A percentile compares a stretch with the other conserved stretches of the same genome.
Evolutionary conservation across 2,797 vertebrate genomes (phyloP).

Genomic region (Pseudochirops corinnae): DNA sequence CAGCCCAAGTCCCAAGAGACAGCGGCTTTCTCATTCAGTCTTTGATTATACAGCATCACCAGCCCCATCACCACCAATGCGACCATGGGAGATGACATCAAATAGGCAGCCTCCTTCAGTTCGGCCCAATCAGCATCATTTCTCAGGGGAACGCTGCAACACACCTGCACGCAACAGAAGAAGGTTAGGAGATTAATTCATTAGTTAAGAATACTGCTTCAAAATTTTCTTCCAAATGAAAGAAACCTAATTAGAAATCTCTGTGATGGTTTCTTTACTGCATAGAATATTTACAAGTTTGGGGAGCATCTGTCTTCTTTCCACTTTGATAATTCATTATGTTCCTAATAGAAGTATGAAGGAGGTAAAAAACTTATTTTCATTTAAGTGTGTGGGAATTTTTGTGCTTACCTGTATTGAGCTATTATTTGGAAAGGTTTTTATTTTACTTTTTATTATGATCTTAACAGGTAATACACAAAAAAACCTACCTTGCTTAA

Average conservation of each 20-base stretch:
- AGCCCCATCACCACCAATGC: constrained; percentile 96
- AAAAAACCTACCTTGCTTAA: not conserved
- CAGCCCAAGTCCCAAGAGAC: constrained; percentile 97
- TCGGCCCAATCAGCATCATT: constrained; percentile 89
- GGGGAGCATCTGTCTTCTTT: not conserved
- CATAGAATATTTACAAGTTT: not conserved
- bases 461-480: not conserved
- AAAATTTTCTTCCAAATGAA: not conserved
- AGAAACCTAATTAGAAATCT: not conserved
- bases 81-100: constrained; percentile 97
- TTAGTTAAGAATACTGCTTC: not conserved
- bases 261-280: not conserved
- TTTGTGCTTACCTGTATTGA: not conserved
- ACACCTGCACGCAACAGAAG: constrained; percentile 95
- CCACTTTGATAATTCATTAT: not conserved
- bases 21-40: constrained; percentile 95
- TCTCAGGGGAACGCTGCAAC: constrained; percentile 96
- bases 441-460: not conserved
- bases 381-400: not conserved
- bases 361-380: not conserved
- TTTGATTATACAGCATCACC: constrained; percentile 93
- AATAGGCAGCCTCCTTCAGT: constrained; percentile 92
- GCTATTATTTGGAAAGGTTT: not conserved
- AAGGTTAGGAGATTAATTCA: constrained; percentile 86
- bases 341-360: not conserved